phyloP scores from a whole-genome alignment of 2,113 vertebrate genomes.

The Pelvicachromis taeniatus region DNA sequence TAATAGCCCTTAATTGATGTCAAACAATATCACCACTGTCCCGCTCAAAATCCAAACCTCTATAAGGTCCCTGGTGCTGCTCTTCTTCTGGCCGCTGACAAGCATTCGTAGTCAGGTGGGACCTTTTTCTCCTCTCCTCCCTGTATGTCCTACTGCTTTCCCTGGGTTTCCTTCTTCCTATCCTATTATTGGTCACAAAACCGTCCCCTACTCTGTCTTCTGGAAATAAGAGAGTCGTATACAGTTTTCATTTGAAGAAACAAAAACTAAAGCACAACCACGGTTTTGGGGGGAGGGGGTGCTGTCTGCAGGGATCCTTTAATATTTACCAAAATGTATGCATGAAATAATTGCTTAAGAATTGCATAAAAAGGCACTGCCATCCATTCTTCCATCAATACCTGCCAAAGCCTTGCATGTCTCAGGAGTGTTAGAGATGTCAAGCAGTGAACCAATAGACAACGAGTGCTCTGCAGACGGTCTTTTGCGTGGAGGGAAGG shows the following conservation, averaged over 20 bases:
- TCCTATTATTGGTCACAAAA: constrained; percentile 14
- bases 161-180: constrained; percentile 40
- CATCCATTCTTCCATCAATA: background rate
- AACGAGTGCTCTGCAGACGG: constrained; percentile 90
- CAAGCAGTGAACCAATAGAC: constrained; percentile 90
- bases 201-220: constrained; percentile 22
- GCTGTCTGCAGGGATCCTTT: background rate
- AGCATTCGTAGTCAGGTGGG: constrained; percentile 3
- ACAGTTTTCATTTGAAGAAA: background rate
- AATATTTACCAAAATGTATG: background rate
- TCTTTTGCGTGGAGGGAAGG: constrained; percentile 91
- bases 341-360: background rate
- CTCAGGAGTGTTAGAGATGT: constrained; percentile 96
- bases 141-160: constrained; percentile 36
- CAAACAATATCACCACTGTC: background rate
- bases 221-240: constrained; percentile 20
- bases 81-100: constrained; percentile 4
- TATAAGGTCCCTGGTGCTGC: background rate
- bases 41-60: constrained; percentile 22
- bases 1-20: background rate
- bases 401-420: constrained; percentile 80
- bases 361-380: background rate
- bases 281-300: no score
- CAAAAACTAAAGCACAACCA: background rate
- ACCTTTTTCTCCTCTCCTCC: constrained; percentile 15